Evolutionary conservation across 2,797 vertebrate genomes (phyloP), one percentile per base, ranked within the genome.

Genomic region (Gastrophryne carolinensis): DNA sequence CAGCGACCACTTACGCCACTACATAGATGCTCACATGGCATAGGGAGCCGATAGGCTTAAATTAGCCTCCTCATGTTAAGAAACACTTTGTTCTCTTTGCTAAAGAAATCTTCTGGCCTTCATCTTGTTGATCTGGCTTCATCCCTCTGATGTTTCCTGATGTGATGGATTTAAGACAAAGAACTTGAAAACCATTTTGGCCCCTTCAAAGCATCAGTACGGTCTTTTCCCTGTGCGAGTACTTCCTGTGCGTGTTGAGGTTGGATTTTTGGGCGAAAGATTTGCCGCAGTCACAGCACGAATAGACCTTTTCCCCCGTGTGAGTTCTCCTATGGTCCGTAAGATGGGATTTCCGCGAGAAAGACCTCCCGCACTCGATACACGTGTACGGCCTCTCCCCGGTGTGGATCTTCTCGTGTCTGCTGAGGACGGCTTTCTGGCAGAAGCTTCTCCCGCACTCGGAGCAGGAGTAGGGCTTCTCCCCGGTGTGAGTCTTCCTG

Each of bases 391-490:
- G 58, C 34, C 30, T 61, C n/a, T 83, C 35, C 0, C 74, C 64
- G 0, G 80, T 70, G 0, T 87, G 86, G 62, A 83, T 86, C 58
- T 84, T 81, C 81, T 86, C 84, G 60, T 87, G 86, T 6, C 81
- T 82, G n/a, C 83, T 79, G 23, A 87, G 81, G 27, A 83, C 82
- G 11, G 84, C 85, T 57, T 83, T 87, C 75, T 86, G 84, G 17
- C 79, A 82, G 66, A 86, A 86, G 41, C 81, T 79, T 66, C 84
- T 84, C 5, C 84, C 84, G 69, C 84, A 86, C 56, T 85, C 81
- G 9, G 76, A 82, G 41, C 83, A 86, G 0, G 32, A n/a, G 13
- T 41, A 64, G 2, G 35, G 35, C 35, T 37, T 37, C 35, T 37
- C 35, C 35, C 35, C 35, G 2, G 35, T 37, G 35, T 37, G 35